Conservation (phyloP, 2,113 vertebrate species). For the Cairina moschata region DNA sequence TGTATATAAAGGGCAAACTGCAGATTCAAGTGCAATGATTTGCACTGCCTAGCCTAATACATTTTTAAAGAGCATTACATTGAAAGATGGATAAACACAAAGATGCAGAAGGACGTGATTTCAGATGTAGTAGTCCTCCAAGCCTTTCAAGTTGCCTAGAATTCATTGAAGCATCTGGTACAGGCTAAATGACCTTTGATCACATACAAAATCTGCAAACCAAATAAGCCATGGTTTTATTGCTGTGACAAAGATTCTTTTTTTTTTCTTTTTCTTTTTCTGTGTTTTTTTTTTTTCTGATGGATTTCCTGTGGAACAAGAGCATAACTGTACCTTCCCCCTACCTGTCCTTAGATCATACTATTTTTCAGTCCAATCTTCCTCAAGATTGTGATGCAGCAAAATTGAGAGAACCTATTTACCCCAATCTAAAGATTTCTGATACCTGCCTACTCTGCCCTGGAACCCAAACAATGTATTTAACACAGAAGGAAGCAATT, state of each 20-base stretch:
- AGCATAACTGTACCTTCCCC: neutral
- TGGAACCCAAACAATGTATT: neutral
- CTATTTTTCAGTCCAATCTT: neutral
- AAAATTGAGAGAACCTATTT: neutral
- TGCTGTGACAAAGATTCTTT: neutral
- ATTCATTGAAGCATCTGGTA: neutral
- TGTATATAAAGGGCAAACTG: neutral
- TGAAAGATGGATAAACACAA: neutral
- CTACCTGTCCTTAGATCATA: neutral
- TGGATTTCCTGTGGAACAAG: neutral
- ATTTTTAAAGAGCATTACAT: neutral
- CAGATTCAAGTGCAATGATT: neutral
- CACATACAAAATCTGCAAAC: neutral
- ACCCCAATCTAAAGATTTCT: neutral
- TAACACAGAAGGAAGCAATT: neutral
- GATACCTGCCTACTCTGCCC: neutral
- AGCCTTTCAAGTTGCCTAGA: neutral
- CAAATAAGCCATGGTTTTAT: neutral
- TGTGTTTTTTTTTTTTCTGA: neutral
- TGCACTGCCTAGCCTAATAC: neutral
- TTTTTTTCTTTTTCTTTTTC: accelerated
- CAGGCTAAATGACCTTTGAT: neutral
- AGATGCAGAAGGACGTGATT: neutral
- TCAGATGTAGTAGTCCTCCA: neutral
- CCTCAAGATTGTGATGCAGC: neutral